A percentile compares a stretch with the other conserved stretches of the same genome.
phyloP scores from a whole-genome alignment of 1,140 invertebrate species.

The Bombus breviceps region DNA sequence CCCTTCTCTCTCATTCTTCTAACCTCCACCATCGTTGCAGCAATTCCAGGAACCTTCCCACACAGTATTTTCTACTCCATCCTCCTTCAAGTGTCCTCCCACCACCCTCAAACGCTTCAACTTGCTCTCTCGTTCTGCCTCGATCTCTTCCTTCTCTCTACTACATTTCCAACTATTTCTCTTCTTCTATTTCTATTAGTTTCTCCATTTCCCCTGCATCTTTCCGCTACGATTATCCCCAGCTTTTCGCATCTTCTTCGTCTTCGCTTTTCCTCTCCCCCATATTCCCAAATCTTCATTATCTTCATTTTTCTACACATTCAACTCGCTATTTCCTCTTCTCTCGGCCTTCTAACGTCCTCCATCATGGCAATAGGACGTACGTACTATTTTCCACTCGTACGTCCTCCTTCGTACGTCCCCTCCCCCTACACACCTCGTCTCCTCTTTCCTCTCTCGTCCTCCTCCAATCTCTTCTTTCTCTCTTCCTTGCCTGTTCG shows the following conservation, averaged over 20 bases:
- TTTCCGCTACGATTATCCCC: fast-evolving
- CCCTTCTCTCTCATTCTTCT: neutral
- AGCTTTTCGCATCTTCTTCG: too few relatives aligned
- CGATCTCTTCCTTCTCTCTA: neutral
- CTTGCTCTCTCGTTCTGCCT: neutral
- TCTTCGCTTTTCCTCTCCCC: too few relatives aligned
- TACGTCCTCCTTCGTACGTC: neutral
- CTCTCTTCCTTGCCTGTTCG: neutral
- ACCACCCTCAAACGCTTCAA: neutral
- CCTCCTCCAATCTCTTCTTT: too few relatives aligned
- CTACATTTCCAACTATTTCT: neutral
- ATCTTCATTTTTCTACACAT: too few relatives aligned
- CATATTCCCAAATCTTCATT: too few relatives aligned
- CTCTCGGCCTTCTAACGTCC: too few relatives aligned
- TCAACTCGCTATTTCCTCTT: too few relatives aligned
- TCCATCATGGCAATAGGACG: too few relatives aligned
- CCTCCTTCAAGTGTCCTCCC: neutral
- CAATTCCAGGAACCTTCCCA: too few relatives aligned
- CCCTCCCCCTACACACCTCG: too few relatives aligned
- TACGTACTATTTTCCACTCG: neutral
- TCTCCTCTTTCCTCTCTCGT: neutral
- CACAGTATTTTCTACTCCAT: neutral
- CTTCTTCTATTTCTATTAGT: neutral
- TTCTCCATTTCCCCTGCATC: too few relatives aligned
- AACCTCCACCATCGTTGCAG: neutral